Conservation (phyloP, 2,797 vertebrate genomes). For the Picus viridis region DNA sequence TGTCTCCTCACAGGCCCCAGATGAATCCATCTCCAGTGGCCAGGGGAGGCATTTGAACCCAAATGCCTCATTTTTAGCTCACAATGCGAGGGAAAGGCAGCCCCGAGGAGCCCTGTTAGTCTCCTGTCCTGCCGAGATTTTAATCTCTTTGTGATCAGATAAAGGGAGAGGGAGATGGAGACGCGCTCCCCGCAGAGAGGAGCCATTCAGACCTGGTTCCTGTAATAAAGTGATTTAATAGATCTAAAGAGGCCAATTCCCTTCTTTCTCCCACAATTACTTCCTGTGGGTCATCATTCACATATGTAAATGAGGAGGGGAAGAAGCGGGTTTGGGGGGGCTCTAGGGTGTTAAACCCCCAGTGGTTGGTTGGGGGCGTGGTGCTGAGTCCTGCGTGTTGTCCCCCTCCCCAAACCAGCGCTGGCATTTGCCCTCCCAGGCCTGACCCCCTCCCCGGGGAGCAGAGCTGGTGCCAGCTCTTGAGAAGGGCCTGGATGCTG, state of each 20-base stretch:
- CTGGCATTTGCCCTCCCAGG: not conserved
- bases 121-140: constrained; percentile 75
- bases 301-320: constrained; percentile 79
- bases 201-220: constrained; percentile 90
- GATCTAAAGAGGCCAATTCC: constrained; percentile 84
- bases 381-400: not conserved
- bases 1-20: not conserved
- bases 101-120: constrained; percentile 62
- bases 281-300: constrained; percentile 85
- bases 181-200: constrained; percentile 79
- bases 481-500: accelerated
- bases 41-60: constrained; percentile 57
- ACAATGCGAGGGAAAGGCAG: constrained; percentile 65
- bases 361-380: not conserved
- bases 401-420: accelerated
- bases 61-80: constrained; percentile 62
- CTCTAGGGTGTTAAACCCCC: constrained; percentile 23
- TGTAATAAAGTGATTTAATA: constrained; percentile 97
- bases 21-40: constrained; percentile 57
- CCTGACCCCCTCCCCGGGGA: not conserved
- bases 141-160: constrained; percentile 88
- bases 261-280: constrained; percentile 81
- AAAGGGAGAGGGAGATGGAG: constrained; percentile 84
- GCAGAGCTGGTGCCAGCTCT: accelerated
- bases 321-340: constrained; percentile 27